Evolutionary conservation across 2,888 invertebrate genomes (phyloP).

Genomic region (Drosophila robusta): DNA sequence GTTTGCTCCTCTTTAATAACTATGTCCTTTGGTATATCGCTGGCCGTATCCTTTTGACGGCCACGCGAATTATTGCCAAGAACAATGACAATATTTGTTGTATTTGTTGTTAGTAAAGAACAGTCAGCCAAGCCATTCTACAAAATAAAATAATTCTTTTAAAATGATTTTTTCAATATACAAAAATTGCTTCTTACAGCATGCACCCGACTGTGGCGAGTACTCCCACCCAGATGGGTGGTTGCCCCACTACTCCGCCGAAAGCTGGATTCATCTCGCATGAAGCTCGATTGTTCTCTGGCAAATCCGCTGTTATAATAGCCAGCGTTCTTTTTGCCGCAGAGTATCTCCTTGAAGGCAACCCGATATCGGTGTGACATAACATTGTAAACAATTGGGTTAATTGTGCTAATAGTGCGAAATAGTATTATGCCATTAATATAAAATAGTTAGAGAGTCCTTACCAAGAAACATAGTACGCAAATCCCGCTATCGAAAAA

Average conservation of each 20-base stretch:
- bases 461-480: slow-evolving; percentile 91
- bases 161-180: too few relatives aligned
- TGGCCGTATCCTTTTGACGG: slow-evolving; percentile 71
- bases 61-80: slow-evolving; percentile 80
- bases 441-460: slow-evolving; percentile 11
- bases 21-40: slow-evolving; percentile 75
- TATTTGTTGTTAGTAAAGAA: slow-evolving; percentile 54
- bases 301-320: slow-evolving; percentile 86
- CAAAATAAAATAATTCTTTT: slow-evolving; percentile 2
- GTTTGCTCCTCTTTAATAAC: slow-evolving; percentile 81
- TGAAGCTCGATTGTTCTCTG: slow-evolving; percentile 87
- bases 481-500: slow-evolving; percentile 91
- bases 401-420: slow-evolving; percentile 88
- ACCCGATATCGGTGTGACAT: slow-evolving; percentile 92
- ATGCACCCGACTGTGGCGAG: slow-evolving; percentile 73
- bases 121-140: slow-evolving; percentile 67
- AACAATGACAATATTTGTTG: slow-evolving; percentile 83
- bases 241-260: slow-evolving; percentile 86
- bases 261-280: slow-evolving; percentile 87
- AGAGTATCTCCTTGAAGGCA: slow-evolving; percentile 91
- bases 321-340: slow-evolving; percentile 86
- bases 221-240: slow-evolving; percentile 58
- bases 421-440: background rate
- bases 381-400: slow-evolving; percentile 94
- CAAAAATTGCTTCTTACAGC: slow-evolving; percentile 42